Evolutionary conservation across 2,888 invertebrate genomes (phyloP).

Genomic region (Polia nebulosa): DNA sequence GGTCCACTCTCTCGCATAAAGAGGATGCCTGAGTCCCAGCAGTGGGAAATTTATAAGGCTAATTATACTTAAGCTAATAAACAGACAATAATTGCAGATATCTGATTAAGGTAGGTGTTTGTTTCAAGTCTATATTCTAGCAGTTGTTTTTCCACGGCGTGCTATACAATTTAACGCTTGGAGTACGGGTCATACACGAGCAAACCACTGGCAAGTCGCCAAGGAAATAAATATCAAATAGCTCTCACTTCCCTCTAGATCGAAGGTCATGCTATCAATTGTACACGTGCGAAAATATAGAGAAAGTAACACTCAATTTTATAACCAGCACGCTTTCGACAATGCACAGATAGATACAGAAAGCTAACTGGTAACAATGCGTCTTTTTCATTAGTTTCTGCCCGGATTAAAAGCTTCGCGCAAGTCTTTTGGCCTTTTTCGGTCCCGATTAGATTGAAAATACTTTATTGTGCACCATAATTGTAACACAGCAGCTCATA

Average conservation of each 20-base stretch:
- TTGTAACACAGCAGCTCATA: too few relatives aligned
- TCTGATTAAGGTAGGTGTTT: too few relatives aligned
- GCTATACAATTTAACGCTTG: not conserved
- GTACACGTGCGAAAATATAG: constrained; percentile 60
- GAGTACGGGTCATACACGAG: not conserved
- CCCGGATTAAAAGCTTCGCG: not conserved
- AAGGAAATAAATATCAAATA: constrained; percentile 40
- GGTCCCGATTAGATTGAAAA: too few relatives aligned
- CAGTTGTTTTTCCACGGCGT: not conserved
- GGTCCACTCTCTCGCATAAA: too few relatives aligned
- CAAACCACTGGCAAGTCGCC: constrained; percentile 13
- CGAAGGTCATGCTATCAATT: constrained; percentile 44
- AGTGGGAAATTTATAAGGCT: too few relatives aligned
- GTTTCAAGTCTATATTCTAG: not conserved
- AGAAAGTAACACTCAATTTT: constrained; percentile 47
- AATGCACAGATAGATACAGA: constrained; percentile 25
- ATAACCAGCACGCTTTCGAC: constrained; percentile 33
- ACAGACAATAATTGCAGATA: too few relatives aligned
- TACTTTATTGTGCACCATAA: too few relatives aligned
- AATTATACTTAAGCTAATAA: too few relatives aligned
- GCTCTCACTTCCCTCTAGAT: constrained; percentile 15
- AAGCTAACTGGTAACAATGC: not conserved
- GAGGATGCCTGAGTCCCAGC: too few relatives aligned
- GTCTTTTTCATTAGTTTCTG: not conserved
- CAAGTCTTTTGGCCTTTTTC: too few relatives aligned